A percentile compares a stretch with the other conserved stretches of the same genome.
Evolutionary conservation across 2,113 vertebrate species (phyloP).

Genomic region (Periophthalmodon schlosseri): DNA sequence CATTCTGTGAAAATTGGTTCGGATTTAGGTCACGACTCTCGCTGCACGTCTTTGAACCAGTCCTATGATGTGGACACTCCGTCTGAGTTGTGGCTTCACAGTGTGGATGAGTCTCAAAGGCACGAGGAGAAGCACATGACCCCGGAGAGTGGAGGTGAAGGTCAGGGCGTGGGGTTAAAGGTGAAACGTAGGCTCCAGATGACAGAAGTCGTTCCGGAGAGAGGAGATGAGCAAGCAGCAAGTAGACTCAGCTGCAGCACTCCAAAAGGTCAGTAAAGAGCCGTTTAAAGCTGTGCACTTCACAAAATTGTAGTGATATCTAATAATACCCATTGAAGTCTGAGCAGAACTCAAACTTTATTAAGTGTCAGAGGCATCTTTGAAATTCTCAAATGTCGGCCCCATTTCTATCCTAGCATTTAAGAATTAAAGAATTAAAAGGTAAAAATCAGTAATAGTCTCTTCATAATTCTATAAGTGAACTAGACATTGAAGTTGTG

Average conservation of each 20-base stretch:
- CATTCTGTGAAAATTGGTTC: constrained; percentile 11
- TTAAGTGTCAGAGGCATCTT: too few species aligned
- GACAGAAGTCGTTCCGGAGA: constrained; percentile 22
- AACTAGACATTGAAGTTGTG: background rate
- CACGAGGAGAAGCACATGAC: constrained; percentile 50
- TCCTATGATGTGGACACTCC: constrained; percentile 72
- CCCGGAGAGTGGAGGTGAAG: constrained; percentile 45
- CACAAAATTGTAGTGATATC: background rate
- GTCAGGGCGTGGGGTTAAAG: constrained; percentile 41
- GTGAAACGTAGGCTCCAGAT: constrained; percentile 74
- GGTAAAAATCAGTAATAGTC: background rate
- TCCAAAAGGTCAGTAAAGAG: constrained; percentile 59
- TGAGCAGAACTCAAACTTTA: background rate
- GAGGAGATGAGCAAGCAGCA: background rate
- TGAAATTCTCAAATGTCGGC: too few species aligned
- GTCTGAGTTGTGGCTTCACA: constrained; percentile 63
- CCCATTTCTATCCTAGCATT: too few species aligned
- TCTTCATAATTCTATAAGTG: background rate
- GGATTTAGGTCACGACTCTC: constrained; percentile 2
- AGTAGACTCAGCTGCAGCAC: constrained; percentile 38
- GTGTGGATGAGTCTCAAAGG: constrained; percentile 16
- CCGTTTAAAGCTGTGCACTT: background rate
- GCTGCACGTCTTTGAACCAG: constrained; percentile 53
- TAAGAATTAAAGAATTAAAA: too few species aligned
- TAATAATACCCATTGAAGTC: too few species aligned